Percentiles rank a stretch among this genome's conserved stretches.
Evolutionary conservation across 2,888 invertebrate species (phyloP).

Genomic region (Theretra japonica): DNA sequence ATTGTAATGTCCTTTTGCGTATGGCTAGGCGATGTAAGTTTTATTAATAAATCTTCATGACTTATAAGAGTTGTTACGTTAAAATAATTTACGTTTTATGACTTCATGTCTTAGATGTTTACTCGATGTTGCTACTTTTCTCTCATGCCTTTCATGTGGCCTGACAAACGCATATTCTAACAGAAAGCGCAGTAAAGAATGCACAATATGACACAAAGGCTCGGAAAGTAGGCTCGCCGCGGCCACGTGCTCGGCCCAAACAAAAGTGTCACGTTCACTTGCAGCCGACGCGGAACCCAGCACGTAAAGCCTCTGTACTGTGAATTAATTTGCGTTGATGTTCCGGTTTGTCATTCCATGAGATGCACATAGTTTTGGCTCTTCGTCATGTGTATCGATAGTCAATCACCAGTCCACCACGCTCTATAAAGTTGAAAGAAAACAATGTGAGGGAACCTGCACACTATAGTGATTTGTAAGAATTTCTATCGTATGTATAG

Average conservation of each 20-base stretch:
- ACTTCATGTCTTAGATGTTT: background rate
- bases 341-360: background rate
- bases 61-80: too few relatives aligned
- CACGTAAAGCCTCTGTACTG: background rate
- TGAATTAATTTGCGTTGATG: background rate
- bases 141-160: background rate
- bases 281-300: background rate
- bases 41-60: too few relatives aligned
- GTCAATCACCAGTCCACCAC: too few relatives aligned
- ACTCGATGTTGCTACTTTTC: background rate
- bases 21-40: too few relatives aligned
- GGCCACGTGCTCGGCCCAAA: conserved; percentile 16
- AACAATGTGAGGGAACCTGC: too few relatives aligned
- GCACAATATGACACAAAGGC: background rate
- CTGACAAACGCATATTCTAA: background rate
- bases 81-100: too few relatives aligned
- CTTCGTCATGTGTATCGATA: too few relatives aligned
- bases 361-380: background rate
- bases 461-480: too few relatives aligned
- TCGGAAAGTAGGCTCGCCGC: background rate
- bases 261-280: conserved; percentile 21
- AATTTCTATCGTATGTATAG: too few relatives aligned
- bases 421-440: too few relatives aligned
- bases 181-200: background rate
- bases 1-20: too few relatives aligned